Conservation (phyloP, 2,113 vertebrate species). For the Chaenogobius annularis region DNA sequence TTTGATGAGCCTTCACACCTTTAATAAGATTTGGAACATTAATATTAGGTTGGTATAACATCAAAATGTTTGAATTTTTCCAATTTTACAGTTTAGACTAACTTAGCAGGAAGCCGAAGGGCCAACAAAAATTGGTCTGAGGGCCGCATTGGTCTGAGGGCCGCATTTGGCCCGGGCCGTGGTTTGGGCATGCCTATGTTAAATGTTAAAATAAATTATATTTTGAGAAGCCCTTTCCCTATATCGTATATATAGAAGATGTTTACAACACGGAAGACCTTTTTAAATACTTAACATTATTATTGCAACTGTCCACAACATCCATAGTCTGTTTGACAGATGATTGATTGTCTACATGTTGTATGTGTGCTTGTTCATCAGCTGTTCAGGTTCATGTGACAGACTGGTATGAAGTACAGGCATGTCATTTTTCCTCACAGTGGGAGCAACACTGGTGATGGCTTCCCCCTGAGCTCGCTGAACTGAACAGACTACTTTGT, state of each 20-base stretch:
- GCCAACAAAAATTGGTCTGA: too few species aligned
- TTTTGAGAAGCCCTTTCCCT: constrained; percentile 8
- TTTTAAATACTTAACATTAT: background rate
- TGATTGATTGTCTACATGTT: constrained; percentile 5
- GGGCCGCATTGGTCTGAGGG: too few species aligned
- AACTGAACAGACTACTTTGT: constrained; percentile 3
- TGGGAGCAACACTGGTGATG: constrained; percentile 17
- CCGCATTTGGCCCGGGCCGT: too few species aligned
- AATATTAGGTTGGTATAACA: too few species aligned
- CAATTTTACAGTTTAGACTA: too few species aligned
- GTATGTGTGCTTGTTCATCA: constrained; percentile 31
- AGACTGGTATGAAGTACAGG: constrained; percentile 27
- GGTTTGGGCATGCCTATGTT: too few species aligned
- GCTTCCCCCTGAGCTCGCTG: constrained; percentile 10
- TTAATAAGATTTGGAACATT: too few species aligned
- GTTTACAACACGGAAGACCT: background rate
- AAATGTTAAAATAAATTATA: background rate
- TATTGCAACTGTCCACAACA: background rate
- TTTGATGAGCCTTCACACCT: too few species aligned
- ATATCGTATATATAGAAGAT: background rate
- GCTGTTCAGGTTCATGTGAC: constrained; percentile 34
- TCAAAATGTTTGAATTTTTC: too few species aligned
- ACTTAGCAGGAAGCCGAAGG: too few species aligned
- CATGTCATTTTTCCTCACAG: constrained; percentile 25
- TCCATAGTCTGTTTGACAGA: constrained; percentile 26